A percentile compares a stretch with the other conserved stretches of the same genome.
Evolutionary conservation across 37 sponge, comb jelly and placozoan genomes (phyloP).

Genomic region (Lycopodina hypogea): DNA sequence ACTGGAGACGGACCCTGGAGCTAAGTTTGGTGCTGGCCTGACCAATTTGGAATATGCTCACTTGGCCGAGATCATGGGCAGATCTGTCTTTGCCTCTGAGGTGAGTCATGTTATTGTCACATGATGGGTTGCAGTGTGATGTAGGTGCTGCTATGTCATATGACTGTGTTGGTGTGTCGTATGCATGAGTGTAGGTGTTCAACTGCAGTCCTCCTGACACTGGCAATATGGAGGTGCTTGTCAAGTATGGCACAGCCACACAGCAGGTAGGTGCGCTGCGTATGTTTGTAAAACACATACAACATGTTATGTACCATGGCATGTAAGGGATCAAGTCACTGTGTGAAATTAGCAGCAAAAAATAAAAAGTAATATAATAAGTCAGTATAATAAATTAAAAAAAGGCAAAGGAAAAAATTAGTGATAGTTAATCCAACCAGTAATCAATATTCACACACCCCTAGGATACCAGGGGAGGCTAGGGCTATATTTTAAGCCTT

Average conservation of each 20-base stretch:
- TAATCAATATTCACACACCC: too few relatives aligned
- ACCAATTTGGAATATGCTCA: slow-evolving; percentile 87
- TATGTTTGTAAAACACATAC: too few relatives aligned
- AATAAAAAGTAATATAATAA: too few relatives aligned
- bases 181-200: slow-evolving; percentile 49
- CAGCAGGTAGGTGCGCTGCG: slow-evolving; percentile 56
- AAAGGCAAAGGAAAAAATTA: too few relatives aligned
- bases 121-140: neutral
- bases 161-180: neutral
- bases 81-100: slow-evolving; percentile 63
- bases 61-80: slow-evolving; percentile 83
- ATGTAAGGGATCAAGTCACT: too few relatives aligned
- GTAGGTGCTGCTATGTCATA: neutral
- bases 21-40: slow-evolving; percentile 64
- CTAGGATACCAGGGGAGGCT: too few relatives aligned
- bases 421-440: too few relatives aligned
- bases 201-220: slow-evolving; percentile 95
- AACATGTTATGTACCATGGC: too few relatives aligned
- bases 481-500: too few relatives aligned
- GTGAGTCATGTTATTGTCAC: slow-evolving; percentile 2
- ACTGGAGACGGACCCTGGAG: slow-evolving; percentile 41
- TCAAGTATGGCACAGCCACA: slow-evolving; percentile 70
- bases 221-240: slow-evolving; percentile 93
- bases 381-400: too few relatives aligned
- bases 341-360: too few relatives aligned